Base-by-base conservation (phyloP, 2,113 vertebrate genomes). In the Leptocoma aspasia region DNA sequence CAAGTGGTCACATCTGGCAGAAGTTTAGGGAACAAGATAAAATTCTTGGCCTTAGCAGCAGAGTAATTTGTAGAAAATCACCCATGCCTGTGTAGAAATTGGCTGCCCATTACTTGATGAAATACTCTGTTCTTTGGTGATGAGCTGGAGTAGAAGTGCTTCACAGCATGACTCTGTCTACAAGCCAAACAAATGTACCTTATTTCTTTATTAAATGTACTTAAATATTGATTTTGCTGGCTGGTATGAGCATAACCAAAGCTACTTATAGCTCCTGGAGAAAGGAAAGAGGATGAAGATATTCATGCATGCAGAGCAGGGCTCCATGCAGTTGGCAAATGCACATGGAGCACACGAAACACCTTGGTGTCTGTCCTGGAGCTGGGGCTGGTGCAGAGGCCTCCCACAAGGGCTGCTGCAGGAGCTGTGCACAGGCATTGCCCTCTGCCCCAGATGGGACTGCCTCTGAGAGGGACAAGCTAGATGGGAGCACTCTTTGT, bases 261-360 rank as follows among this genome's bases (percentile, higher is more conserved):
- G 16, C 33, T 81, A 78, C 44, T 15, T 45, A 7, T 37, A 56
- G 15, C 31, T 64, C 13, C 76, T 49, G 39, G 15, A 56, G 65
- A 91, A 64, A 33, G 14, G 59, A 73, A 77, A 88, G 37, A 60
- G 28, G 27, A 33, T 66, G 11, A 70, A 70, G 47, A 41, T 19
- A 31, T 14, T 52, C 2, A 20, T 3, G 8, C 18, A 26, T 6
- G 24, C 54, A 78, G 10, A 82, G 27, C 31, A 77, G 30, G 68
- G 26, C 39, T 78, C 30, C 41, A 21, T 13, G 49, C 10, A 64
- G 28, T 41, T 92, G 59, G 73, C 35, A 64, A 64, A 86, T 24
- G 12, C 26, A 45, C 20, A 5, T 2, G 24, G 26, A 50, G 9
- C 17, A 26, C 44, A 15, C 0, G 1, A 15, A 65, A 37, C 15